Conservation (phyloP, 2,113 vertebrate species). For the Grallaria varia region DNA sequence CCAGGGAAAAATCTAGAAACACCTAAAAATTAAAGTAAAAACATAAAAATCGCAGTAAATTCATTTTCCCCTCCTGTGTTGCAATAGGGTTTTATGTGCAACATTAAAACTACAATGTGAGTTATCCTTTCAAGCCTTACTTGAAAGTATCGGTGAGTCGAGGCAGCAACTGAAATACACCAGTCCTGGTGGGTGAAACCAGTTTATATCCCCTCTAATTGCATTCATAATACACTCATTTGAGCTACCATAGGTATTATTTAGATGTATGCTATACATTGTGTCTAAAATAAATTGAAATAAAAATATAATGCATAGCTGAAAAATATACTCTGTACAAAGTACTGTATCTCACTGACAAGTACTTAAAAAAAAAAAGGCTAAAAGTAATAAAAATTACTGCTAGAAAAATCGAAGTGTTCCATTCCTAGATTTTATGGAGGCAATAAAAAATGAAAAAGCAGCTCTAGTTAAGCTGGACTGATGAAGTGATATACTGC, state of each 20-base stretch:
- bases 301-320: conserved; percentile 67
- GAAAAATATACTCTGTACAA: conserved; percentile 60
- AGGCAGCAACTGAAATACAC: conserved; percentile 23
- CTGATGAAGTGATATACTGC: conserved; percentile 67
- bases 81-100: conserved; percentile 47
- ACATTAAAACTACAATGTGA: conserved; percentile 44
- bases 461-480: conserved; percentile 67
- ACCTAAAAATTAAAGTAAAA: conserved; percentile 49
- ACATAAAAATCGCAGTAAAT: conserved; percentile 15
- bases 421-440: conserved; percentile 68
- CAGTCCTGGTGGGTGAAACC: neutral
- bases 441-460: conserved; percentile 65
- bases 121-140: conserved; percentile 33
- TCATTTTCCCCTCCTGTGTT: conserved; percentile 5
- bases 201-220: conserved; percentile 51
- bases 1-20: conserved; percentile 6
- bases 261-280: conserved; percentile 60
- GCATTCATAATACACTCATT: conserved; percentile 26
- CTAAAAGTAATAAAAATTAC: conserved; percentile 74
- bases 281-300: conserved; percentile 73
- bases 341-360: conserved; percentile 55
- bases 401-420: conserved; percentile 72
- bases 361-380: conserved; percentile 64
- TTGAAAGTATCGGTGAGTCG: neutral
- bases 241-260: conserved; percentile 32